Percentiles rank a stretch among this genome's conserved stretches.
phyloP scores from a whole-genome alignment of 2,888 invertebrate species.

The Atethmia centrago region DNA sequence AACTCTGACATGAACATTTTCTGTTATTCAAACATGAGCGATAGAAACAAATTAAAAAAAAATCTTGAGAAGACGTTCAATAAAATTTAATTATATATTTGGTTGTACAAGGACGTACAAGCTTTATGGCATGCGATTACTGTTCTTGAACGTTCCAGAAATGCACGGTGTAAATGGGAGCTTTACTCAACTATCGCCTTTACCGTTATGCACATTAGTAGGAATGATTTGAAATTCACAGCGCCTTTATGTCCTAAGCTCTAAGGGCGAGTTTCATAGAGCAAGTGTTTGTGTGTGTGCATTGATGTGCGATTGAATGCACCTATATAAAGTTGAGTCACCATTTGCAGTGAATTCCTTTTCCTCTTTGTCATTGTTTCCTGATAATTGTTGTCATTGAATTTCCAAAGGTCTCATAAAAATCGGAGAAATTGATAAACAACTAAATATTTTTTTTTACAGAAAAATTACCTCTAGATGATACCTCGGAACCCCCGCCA shows the following conservation, averaged over 20 bases:
- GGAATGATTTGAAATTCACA: too few species aligned
- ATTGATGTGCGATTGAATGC: too few species aligned
- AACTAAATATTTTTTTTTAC: conserved; percentile 10
- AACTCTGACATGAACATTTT: not conserved
- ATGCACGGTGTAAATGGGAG: not conserved
- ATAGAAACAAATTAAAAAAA: not conserved
- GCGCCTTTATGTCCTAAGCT: too few species aligned
- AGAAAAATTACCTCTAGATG: conserved; percentile 35
- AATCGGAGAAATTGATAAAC: not conserved
- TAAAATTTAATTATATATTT: not conserved
- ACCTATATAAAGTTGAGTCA: too few species aligned
- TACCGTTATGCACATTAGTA: too few species aligned
- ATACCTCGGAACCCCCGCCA: conserved; percentile 38
- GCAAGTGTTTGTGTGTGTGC: too few species aligned
- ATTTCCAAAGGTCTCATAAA: too few species aligned
- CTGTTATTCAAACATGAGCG: not conserved
- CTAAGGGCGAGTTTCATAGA: too few species aligned
- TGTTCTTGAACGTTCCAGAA: not conserved
- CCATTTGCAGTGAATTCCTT: too few species aligned
- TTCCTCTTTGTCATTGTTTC: too few species aligned
- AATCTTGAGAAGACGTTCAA: not conserved
- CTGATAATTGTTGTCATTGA: too few species aligned
- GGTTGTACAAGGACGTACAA: not conserved
- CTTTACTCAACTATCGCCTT: not conserved
- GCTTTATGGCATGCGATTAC: not conserved